Conservation (phyloP, 2,888 invertebrate genomes). For the Heteromyza rotundicornis region DNA sequence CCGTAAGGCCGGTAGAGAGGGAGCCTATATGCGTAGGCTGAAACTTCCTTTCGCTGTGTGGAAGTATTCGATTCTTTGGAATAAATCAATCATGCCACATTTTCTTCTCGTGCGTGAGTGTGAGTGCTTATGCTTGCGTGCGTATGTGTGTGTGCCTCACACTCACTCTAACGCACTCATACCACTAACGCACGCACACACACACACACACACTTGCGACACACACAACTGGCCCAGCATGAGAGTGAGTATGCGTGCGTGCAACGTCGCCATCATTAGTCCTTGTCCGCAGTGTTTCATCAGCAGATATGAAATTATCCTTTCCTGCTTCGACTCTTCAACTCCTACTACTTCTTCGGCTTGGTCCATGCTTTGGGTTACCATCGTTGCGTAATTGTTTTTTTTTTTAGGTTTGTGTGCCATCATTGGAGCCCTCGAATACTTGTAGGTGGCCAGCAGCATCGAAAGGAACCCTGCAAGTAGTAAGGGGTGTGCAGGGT, state of each 20-base stretch:
- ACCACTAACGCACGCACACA: slow-evolving; percentile 2
- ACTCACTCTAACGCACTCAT: too few relatives aligned
- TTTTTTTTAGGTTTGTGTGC: too few relatives aligned
- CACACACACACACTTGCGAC: slow-evolving; percentile 31
- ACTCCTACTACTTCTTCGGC: too few relatives aligned
- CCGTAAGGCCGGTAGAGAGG: background rate
- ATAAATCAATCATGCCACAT: slow-evolving; percentile 30
- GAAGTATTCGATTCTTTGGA: slow-evolving; percentile 25
- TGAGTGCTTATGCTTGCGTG: background rate
- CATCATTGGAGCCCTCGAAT: too few relatives aligned
- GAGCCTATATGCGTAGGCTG: background rate
- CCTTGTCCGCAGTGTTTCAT: background rate
- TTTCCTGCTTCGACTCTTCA: background rate
- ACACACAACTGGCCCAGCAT: background rate
- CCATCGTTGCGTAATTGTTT: too few relatives aligned
- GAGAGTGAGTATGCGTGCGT: background rate
- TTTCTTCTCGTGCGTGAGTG: slow-evolving; percentile 9
- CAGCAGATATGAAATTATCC: slow-evolving; percentile 22
- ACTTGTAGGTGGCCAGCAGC: too few relatives aligned
- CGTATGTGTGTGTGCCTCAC: background rate
- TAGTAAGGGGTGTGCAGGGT: too few relatives aligned
- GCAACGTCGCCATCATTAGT: background rate
- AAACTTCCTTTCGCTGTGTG: slow-evolving; percentile 6
- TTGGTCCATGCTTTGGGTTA: too few relatives aligned
- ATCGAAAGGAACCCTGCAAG: too few relatives aligned